A percentile compares a stretch with the other conserved stretches of the same genome.
Evolutionary conservation across 2,113 vertebrate species (phyloP).

Genomic region (Chauna torquata): DNA sequence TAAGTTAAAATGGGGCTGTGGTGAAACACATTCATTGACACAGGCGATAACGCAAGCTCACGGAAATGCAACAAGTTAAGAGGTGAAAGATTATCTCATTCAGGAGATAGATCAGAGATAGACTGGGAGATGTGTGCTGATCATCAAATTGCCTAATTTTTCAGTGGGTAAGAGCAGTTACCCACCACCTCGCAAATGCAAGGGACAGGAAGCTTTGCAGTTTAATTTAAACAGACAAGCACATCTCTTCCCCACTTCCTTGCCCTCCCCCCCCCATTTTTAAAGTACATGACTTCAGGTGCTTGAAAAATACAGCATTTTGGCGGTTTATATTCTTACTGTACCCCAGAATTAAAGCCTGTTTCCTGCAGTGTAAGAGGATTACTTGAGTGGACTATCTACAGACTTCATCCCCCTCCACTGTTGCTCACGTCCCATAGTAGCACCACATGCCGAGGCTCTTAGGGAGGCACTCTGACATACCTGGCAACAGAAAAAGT

Average conservation of each 20-base stretch:
- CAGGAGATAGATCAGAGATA: neutral
- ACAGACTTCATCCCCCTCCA: neutral
- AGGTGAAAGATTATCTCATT: neutral
- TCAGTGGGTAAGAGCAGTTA: neutral
- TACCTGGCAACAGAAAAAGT: neutral
- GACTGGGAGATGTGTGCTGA: neutral
- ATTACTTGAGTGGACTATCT: neutral
- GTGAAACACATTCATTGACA: neutral
- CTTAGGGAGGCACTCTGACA: neutral
- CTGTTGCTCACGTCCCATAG: neutral
- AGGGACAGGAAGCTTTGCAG: neutral
- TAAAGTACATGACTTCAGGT: neutral
- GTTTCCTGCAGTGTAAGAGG: neutral
- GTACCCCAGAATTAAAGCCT: neutral
- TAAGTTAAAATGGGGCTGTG: neutral
- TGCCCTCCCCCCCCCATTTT: neutral
- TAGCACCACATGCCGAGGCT: neutral
- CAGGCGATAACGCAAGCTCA: neutral
- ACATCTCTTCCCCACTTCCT: neutral
- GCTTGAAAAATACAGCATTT: neutral
- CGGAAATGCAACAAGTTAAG: rapidly evolving
- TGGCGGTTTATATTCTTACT: neutral
- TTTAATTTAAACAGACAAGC: neutral
- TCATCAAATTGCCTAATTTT: neutral
- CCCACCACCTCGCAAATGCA: neutral